Conservation (phyloP, 1,140 invertebrate species). For the Pseudomyrmex sp. region DNA sequence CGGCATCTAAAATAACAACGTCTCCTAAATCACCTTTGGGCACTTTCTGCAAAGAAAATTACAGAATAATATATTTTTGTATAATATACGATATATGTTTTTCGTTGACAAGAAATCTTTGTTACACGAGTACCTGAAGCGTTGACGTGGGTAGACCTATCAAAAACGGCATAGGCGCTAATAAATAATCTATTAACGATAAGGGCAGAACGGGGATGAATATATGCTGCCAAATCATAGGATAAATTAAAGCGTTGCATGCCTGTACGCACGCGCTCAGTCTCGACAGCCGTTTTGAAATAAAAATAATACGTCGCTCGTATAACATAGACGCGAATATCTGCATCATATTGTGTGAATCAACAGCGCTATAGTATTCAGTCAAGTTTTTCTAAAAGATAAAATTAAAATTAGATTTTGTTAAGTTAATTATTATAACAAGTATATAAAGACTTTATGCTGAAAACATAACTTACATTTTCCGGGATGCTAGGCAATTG, state of each 20-base stretch:
- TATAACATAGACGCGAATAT: conserved; percentile 97
- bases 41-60: conserved; percentile 86
- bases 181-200: conserved; percentile 95
- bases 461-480: conserved; percentile 91
- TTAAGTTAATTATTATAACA: not conserved
- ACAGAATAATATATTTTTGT: not conserved
- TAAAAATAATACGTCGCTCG: conserved; percentile 96
- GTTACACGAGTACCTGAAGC: conserved; percentile 88
- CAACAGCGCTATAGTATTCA: conserved; percentile 98
- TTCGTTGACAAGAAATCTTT: conserved; percentile 18
- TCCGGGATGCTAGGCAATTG: conserved; percentile 96
- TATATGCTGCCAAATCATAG: conserved; percentile 99
- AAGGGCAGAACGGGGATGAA: conserved; percentile 97
- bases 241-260: conserved; percentile 96
- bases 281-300: conserved; percentile 93
- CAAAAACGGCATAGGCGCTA: conserved; percentile 97
- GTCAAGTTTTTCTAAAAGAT: conserved; percentile 94
- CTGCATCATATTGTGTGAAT: conserved; percentile 96
- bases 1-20: conserved; percentile 96
- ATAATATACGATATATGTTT: conserved; percentile 26
- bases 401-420: conserved; percentile 56
- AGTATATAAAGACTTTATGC: conserved; percentile 26
- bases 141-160: conserved; percentile 95
- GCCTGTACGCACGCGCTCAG: conserved; percentile 97
- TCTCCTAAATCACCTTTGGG: conserved; percentile 93